These are phyloP conservation scores for Hipparchia semele DNA, from an alignment of 2,888 invertebrate genomes.

Conservation along the genomic window DNA sequence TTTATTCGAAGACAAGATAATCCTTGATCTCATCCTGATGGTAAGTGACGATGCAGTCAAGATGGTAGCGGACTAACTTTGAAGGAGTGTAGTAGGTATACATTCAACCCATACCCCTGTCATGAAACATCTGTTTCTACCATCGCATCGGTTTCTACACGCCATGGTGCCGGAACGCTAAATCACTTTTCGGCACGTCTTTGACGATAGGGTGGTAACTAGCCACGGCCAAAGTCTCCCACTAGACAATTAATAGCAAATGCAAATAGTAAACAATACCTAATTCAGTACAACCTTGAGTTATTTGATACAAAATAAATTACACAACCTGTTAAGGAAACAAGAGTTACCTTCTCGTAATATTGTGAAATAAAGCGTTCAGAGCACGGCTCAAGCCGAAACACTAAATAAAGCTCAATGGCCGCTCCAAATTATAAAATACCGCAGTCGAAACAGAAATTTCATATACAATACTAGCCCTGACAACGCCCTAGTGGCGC, in stretches of 20 bases:
- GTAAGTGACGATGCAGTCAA: too few relatives aligned
- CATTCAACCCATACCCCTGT: too few relatives aligned
- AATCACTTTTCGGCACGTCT: too few relatives aligned
- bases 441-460: constrained; percentile 34
- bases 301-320: constrained; percentile 26
- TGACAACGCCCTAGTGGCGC: constrained; percentile 48
- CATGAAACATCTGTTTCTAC: too few relatives aligned
- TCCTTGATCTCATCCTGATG: too few relatives aligned
- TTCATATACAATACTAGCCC: constrained; percentile 45
- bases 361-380: constrained; percentile 35
- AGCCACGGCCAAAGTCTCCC: too few relatives aligned
- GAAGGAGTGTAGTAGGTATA: too few relatives aligned
- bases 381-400: constrained; percentile 24
- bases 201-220: too few relatives aligned
- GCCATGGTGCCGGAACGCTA: too few relatives aligned
- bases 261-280: constrained; percentile 15
- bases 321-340: constrained; percentile 32
- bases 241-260: background rate
- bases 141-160: too few relatives aligned
- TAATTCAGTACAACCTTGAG: constrained; percentile 15
- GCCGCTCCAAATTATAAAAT: constrained; percentile 37
- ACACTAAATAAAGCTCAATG: constrained; percentile 32
- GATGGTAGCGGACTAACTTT: too few relatives aligned
- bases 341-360: constrained; percentile 6
- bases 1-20: too few relatives aligned